phyloP scores from a whole-genome alignment of 35 echinoderm and acorn worm species.

The Heliocidaris tuberculata region DNA sequence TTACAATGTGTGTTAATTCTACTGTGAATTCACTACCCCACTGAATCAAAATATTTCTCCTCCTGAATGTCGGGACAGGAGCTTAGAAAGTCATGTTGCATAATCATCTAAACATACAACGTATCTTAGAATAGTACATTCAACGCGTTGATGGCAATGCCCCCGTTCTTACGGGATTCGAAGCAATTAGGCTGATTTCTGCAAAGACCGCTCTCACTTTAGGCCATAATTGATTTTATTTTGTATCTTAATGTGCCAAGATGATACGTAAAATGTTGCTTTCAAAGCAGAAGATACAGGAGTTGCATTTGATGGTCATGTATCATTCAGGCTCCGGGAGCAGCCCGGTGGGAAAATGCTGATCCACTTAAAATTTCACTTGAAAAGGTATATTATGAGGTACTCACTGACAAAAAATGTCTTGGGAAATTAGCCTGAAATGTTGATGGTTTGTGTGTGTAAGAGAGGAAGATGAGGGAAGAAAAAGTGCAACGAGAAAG shows the following conservation, averaged over 20 bases:
- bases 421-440: slow-evolving; percentile 28
- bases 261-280: background rate
- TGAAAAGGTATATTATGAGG: background rate
- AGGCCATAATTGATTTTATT: slow-evolving; percentile 5
- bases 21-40: no score
- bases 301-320: background rate
- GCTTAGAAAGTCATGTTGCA: background rate
- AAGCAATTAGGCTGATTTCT: background rate
- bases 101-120: no score
- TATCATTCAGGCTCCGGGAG: background rate
- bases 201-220: background rate
- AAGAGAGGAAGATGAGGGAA: background rate
- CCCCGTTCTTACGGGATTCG: background rate
- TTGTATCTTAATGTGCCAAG: background rate
- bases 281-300: background rate
- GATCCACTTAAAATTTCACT: slow-evolving; percentile 13
- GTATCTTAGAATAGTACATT: background rate
- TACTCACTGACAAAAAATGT: slow-evolving; percentile 13
- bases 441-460: background rate
- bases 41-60: background rate
- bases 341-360: background rate
- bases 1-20: no score
- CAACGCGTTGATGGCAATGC: background rate
- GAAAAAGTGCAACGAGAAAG: background rate
- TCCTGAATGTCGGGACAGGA: background rate